Evolutionary conservation across 2,797 vertebrate species (phyloP).

Genomic region (Epinephelus malabaricus): DNA sequence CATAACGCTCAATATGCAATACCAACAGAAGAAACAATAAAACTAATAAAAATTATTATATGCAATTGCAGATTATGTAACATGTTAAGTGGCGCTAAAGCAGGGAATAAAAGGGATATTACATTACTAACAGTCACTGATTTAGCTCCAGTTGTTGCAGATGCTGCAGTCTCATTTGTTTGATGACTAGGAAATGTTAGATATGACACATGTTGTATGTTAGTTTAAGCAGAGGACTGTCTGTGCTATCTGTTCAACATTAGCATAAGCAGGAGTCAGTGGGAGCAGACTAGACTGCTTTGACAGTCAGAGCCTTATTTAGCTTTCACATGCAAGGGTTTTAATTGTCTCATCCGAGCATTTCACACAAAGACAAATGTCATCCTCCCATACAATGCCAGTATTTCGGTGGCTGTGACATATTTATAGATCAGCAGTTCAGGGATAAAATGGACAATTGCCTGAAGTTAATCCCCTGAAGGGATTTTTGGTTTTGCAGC

Average conservation of each 20-base stretch:
- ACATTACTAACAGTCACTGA: background rate
- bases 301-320: constrained; percentile 34
- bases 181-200: constrained; percentile 2
- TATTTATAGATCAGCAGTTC: constrained; percentile 47
- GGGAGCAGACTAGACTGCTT: constrained; percentile 17
- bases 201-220: constrained; percentile 6
- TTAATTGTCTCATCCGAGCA: constrained; percentile 33
- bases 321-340: constrained; percentile 18
- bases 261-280: constrained; percentile 14
- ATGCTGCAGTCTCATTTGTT: constrained; percentile 1
- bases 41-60: constrained; percentile 16
- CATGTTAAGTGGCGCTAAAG: constrained; percentile 1
- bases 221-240: constrained; percentile 12
- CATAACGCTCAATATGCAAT: background rate
- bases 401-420: constrained; percentile 17
- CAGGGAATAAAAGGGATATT: background rate
- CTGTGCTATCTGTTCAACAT: constrained; percentile 15
- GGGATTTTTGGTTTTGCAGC: constrained; percentile 32
- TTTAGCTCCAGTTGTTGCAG: constrained; percentile 22
- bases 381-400: constrained; percentile 20
- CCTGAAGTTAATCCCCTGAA: constrained; percentile 50
- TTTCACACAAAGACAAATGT: constrained; percentile 37
- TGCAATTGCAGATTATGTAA: constrained; percentile 18
- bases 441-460: constrained; percentile 41
- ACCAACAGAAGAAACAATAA: constrained; percentile 6